These are phyloP conservation scores for Rhinoptilus africanus DNA, from an alignment of 2,113 vertebrate species.

Conservation along the genomic window DNA sequence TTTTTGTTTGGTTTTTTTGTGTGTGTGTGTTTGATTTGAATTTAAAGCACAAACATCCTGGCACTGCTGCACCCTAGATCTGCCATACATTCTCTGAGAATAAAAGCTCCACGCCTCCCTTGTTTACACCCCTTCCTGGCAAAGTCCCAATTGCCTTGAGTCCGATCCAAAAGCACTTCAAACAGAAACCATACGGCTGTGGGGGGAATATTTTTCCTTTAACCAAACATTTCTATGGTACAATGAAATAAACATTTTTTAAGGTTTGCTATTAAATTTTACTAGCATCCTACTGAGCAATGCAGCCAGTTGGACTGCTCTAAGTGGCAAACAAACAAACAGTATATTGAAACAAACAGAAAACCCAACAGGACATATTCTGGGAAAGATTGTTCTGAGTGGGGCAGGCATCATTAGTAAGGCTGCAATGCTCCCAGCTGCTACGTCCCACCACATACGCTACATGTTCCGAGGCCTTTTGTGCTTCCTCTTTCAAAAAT, in stretches of 20 bases:
- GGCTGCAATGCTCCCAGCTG: not conserved
- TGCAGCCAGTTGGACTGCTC: slow-evolving; percentile 8
- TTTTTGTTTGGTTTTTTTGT: not conserved
- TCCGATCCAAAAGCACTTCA: slow-evolving; percentile 57
- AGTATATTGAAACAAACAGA: not conserved
- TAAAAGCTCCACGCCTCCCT: slow-evolving; percentile 29
- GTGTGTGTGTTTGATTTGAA: not conserved
- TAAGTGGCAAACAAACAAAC: slow-evolving; percentile 20
- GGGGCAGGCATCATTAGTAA: not conserved
- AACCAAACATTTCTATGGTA: not conserved
- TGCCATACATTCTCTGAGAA: not conserved
- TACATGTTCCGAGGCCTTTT: not conserved
- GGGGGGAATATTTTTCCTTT: slow-evolving; percentile 6
- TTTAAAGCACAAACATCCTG: slow-evolving; percentile 13
- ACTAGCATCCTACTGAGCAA: not conserved
- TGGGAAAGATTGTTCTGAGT: slow-evolving; percentile 2
- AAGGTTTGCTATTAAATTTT: slow-evolving; percentile 44
- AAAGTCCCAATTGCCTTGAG: slow-evolving; percentile 46
- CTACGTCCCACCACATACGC: not conserved
- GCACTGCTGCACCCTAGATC: not conserved
- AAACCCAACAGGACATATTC: not conserved
- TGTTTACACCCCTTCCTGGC: slow-evolving; percentile 52
- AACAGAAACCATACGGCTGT: slow-evolving; percentile 35
- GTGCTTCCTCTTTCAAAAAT: slow-evolving; percentile 33
- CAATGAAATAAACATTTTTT: slow-evolving; percentile 51